These are phyloP conservation scores for Eupeodes luniger DNA, from an alignment of 2,888 invertebrate genomes.

Conservation along the genomic window DNA sequence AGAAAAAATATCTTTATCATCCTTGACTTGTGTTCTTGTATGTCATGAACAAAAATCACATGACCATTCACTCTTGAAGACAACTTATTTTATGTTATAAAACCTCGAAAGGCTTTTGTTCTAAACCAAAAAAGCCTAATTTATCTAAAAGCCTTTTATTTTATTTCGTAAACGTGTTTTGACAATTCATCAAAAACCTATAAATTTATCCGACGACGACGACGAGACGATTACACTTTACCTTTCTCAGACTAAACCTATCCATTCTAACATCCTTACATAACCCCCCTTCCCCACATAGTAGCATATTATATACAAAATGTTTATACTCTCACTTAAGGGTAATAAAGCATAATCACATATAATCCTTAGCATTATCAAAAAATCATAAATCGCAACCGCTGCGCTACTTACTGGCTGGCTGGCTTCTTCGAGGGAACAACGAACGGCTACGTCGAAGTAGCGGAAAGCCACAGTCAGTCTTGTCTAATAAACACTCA, in stretches of 20 bases:
- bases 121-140: no score
- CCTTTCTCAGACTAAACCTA: not conserved
- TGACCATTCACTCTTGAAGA: no score
- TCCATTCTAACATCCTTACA: not conserved
- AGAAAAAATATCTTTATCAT: no score
- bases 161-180: not conserved
- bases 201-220: not conserved
- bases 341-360: conserved; percentile 74
- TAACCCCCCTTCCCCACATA: not conserved
- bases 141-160: not conserved
- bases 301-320: conserved; percentile 61
- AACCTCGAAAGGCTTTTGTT: no score
- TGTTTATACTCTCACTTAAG: conserved; percentile 68
- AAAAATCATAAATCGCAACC: conserved; percentile 72
- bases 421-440: not conserved
- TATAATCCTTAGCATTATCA: conserved; percentile 74
- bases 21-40: no score
- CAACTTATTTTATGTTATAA: no score
- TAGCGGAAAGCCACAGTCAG: conserved; percentile 63
- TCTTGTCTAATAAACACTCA: conserved; percentile 71
- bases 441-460: not conserved
- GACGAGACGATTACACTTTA: not conserved
- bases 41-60: no score
- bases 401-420: conserved; percentile 26
- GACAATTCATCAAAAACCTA: conserved; percentile 26